Conservation (phyloP, 2,888 invertebrate species). For the Caenorhabditis sp. region DNA sequence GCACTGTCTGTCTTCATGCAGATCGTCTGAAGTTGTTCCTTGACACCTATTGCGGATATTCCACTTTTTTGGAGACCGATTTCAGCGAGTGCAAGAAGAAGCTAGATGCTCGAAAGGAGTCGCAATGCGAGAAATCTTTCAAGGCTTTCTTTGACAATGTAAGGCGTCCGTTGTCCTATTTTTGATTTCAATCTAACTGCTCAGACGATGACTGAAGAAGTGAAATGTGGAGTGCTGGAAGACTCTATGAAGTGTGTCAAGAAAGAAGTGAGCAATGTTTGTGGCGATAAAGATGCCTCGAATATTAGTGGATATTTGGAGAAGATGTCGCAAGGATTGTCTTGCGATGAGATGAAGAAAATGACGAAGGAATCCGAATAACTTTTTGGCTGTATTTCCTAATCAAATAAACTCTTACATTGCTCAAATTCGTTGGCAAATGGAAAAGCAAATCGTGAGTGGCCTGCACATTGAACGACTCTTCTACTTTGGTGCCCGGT, state of each 20-base stretch:
- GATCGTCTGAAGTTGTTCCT: conserved; percentile 52
- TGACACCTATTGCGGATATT: conserved; percentile 50
- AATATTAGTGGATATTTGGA: conserved; percentile 44
- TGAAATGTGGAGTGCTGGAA: conserved; percentile 41
- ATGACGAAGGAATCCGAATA: conserved; percentile 22
- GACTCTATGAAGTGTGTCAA: conserved; percentile 42
- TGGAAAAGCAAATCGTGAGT: conserved; percentile 96
- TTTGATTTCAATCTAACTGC: not conserved
- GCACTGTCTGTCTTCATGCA: conserved; percentile 37
- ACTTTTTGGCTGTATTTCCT: not conserved
- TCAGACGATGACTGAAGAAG: conserved; percentile 38
- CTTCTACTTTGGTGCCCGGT: conserved; percentile 90
- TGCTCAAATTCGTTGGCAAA: conserved; percentile 84
- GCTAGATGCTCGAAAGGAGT: conserved; percentile 32
- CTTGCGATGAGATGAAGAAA: conserved; percentile 43
- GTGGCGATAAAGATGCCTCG: conserved; percentile 33
- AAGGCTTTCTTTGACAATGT: conserved; percentile 59
- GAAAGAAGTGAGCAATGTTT: conserved; percentile 43
- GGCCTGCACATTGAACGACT: conserved; percentile 99
- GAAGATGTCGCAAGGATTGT: conserved; percentile 49
- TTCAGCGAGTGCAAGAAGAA: conserved; percentile 51
- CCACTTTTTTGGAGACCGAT: conserved; percentile 55
- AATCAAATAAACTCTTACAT: conserved; percentile 35
- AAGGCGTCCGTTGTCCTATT: not conserved
- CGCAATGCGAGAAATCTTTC: conserved; percentile 50